Evolutionary conservation across 2,888 invertebrate genomes (phyloP).

Genomic region (Onchidella celtica): DNA sequence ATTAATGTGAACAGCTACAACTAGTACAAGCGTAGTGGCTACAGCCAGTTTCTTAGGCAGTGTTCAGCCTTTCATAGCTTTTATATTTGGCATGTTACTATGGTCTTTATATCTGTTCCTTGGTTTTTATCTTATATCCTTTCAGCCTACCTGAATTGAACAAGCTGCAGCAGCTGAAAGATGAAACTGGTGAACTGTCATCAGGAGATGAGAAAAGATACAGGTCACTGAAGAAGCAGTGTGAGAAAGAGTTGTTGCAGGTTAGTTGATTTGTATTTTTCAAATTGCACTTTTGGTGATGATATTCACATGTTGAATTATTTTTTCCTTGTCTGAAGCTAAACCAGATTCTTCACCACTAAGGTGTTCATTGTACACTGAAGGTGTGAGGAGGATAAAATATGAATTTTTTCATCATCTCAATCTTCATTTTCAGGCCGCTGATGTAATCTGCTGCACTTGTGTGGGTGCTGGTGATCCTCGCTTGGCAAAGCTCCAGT

Average conservation of each 20-base stretch:
- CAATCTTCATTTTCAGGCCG: constrained; percentile 84
- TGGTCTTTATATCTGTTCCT: too few species aligned
- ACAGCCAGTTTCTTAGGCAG: too few species aligned
- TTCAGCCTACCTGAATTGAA: constrained; percentile 90
- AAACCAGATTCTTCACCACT: too few species aligned
- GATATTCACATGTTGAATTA: not conserved
- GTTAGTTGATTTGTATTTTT: constrained; percentile 55
- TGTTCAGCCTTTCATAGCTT: too few species aligned
- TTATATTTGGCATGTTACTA: too few species aligned
- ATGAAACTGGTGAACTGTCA: constrained; percentile 98
- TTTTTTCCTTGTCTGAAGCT: not conserved
- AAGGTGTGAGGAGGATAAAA: too few species aligned
- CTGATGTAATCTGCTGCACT: constrained; percentile 99
- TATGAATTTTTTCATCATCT: too few species aligned
- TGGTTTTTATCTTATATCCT: too few species aligned
- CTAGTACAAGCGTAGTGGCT: too few species aligned
- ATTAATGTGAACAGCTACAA: too few species aligned
- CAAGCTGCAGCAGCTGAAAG: constrained; percentile 97
- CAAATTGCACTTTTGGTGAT: not conserved
- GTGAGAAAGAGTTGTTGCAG: constrained; percentile 89
- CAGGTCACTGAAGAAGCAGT: constrained; percentile 92
- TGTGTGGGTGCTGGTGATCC: constrained; percentile 99
- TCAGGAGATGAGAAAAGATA: constrained; percentile 97
- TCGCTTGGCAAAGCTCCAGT: constrained; percentile 93
- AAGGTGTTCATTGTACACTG: too few species aligned